A percentile compares a stretch with the other conserved stretches of the same genome.
Evolutionary conservation across 2,797 vertebrate genomes (phyloP).

Genomic region (Schizothorax lantsangensis): DNA sequence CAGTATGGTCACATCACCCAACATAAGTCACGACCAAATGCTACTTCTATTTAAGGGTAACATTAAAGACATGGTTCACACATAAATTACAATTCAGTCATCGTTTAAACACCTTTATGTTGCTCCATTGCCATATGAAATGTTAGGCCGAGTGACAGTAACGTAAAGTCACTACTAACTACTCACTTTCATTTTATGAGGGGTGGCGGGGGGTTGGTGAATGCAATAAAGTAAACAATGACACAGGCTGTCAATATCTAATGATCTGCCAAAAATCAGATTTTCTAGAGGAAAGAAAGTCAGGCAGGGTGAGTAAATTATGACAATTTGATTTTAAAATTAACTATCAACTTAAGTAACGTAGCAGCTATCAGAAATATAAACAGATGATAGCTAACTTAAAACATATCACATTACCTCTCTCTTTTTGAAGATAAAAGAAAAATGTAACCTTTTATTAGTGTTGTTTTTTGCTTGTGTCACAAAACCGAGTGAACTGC

Average conservation of each 20-base stretch:
- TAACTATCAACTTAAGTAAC: neutral
- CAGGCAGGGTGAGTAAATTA: neutral
- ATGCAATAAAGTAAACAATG: neutral
- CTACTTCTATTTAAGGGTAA: neutral
- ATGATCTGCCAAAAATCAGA: neutral
- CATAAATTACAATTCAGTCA: neutral
- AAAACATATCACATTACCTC: no score
- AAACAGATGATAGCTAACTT: no score
- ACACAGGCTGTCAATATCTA: no score
- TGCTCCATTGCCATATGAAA: neutral
- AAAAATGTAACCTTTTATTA: neutral
- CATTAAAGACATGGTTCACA: neutral
- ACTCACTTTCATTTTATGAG: no score
- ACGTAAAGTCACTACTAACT: no score
- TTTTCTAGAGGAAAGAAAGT: no score
- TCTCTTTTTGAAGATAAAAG: neutral
- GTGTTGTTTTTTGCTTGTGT: neutral
- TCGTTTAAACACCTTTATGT: neutral
- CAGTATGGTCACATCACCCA: constrained; percentile 2
- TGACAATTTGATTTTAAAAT: neutral
- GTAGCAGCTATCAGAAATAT: neutral
- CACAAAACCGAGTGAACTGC: neutral
- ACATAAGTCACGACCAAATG: neutral
- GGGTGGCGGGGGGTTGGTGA: no score
- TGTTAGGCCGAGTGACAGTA: neutral